phyloP scores from a whole-genome alignment of 2,113 vertebrate genomes.

The Megaceryle torquata region DNA sequence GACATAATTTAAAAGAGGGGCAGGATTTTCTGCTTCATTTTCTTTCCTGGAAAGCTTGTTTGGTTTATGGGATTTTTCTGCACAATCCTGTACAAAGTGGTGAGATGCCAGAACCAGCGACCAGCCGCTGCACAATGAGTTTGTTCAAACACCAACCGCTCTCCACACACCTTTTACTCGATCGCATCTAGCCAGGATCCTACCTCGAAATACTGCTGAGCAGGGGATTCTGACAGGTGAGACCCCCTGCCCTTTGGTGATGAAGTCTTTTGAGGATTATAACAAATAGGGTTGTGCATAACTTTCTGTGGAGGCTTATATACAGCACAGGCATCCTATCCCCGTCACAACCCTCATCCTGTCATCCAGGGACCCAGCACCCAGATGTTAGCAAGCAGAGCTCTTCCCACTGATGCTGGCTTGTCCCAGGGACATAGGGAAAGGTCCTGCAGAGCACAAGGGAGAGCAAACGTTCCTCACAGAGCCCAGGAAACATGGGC shows the following conservation, averaged over 20 bases:
- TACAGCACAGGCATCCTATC: background rate
- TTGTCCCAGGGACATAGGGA: background rate
- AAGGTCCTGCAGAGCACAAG: background rate
- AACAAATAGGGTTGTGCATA: background rate
- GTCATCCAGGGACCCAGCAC: background rate
- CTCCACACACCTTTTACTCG: background rate
- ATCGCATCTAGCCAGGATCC: background rate
- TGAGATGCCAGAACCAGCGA: background rate
- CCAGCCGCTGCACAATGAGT: background rate
- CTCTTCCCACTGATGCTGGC: background rate
- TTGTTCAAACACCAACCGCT: background rate
- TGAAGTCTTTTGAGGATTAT: background rate
- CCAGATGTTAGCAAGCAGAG: background rate
- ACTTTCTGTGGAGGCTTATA: background rate
- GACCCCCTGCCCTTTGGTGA: background rate
- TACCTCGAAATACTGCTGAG: background rate
- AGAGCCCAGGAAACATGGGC: background rate
- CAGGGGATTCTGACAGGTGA: background rate
- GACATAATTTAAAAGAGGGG: conserved; percentile 44
- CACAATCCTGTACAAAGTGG: background rate
- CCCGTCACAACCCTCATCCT: no score
- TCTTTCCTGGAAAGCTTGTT: conserved; percentile 24
- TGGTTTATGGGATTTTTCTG: background rate
- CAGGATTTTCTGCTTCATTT: conserved; percentile 13
- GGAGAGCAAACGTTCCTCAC: background rate